phyloP scores from a whole-genome alignment of 2,888 invertebrate species.

The Pharmacophagus antenor region DNA sequence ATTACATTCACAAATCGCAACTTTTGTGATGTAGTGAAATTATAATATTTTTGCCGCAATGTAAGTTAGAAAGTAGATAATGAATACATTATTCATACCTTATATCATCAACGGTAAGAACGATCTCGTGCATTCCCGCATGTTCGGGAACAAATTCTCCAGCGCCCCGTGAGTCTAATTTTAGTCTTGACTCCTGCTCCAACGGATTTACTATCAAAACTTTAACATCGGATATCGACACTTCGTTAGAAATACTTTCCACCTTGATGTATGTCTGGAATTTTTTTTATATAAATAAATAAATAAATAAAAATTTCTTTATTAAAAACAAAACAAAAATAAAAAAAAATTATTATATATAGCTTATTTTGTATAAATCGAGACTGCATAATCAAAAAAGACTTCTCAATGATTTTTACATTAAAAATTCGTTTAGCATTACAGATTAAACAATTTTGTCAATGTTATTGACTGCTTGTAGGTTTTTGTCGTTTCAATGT shows the following conservation, averaged over 20 bases:
- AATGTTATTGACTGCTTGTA: neutral
- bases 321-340: no score
- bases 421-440: no score
- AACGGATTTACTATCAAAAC: constrained; percentile 90
- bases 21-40: neutral
- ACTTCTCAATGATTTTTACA: no score
- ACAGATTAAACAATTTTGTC: no score
- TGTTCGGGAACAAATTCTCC: constrained; percentile 93
- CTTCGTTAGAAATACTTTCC: constrained; percentile 85
- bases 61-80: no score
- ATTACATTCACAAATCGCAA: neutral
- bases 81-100: constrained; percentile 47
- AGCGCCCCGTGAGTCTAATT: constrained; percentile 86
- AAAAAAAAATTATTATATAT: no score
- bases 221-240: constrained; percentile 86
- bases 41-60: neutral
- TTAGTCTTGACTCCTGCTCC: constrained; percentile 83
- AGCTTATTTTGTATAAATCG: no score
- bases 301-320: no score
- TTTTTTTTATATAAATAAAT: neutral
- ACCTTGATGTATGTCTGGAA: constrained; percentile 89
- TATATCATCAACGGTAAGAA: constrained; percentile 84
- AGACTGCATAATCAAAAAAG: no score
- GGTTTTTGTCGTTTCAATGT: neutral
- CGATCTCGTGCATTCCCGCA: constrained; percentile 94